Conservation (phyloP, 2,113 vertebrate species). For the Proteles cristata region DNA sequence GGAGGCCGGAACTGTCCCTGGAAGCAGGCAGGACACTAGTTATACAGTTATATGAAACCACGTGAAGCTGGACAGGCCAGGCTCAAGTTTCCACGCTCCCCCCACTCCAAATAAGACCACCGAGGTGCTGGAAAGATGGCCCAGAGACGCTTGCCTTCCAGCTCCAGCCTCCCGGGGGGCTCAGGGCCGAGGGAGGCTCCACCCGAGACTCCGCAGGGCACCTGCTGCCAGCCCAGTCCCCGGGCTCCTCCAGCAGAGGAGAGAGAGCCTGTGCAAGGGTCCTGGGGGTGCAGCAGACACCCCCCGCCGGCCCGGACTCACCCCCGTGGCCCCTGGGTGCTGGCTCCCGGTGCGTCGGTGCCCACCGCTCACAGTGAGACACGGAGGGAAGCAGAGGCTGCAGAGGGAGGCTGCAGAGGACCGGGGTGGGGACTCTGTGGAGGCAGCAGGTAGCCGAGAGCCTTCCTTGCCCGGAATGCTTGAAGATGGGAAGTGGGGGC, state of each 20-base stretch:
- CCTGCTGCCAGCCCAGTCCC: rapidly evolving
- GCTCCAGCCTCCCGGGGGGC: neutral
- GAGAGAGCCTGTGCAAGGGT: neutral
- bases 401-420: too few relatives aligned
- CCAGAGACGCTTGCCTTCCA: rapidly evolving
- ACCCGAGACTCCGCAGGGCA: neutral
- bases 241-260: neutral
- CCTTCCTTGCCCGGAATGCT: neutral
- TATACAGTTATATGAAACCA: too few relatives aligned
- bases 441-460: neutral
- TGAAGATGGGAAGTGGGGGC: neutral
- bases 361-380: neutral
- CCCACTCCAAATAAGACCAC: rapidly evolving
- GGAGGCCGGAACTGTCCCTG: rapidly evolving
- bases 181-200: neutral
- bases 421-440: rapidly evolving
- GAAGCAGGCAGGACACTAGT: too few relatives aligned
- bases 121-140: rapidly evolving
- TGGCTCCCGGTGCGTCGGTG: rapidly evolving
- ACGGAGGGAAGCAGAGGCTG: rapidly evolving
- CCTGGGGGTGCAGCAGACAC: neutral
- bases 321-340: rapidly evolving
- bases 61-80: rapidly evolving
- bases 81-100: neutral
- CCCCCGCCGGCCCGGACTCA: rapidly evolving